Conservation (phyloP, 1,140 invertebrate genomes). For the Drosophila miranda region DNA sequence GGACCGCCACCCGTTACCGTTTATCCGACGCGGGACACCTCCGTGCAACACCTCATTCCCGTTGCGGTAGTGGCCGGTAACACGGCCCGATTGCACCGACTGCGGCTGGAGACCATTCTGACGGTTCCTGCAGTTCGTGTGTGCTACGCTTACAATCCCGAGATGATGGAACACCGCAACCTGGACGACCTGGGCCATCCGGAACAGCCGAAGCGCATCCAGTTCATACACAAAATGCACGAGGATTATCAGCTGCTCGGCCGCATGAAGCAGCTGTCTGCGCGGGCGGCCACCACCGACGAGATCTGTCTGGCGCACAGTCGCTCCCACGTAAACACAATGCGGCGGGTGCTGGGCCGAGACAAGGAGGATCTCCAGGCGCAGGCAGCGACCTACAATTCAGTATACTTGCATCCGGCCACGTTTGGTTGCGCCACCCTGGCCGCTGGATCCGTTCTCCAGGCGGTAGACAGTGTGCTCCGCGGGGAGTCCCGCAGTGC, state of each 20-base stretch:
- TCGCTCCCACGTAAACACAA: constrained; percentile 85
- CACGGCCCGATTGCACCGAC: constrained; percentile 84
- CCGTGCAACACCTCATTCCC: constrained; percentile 84
- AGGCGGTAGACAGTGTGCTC: constrained; percentile 91
- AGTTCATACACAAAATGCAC: constrained; percentile 87
- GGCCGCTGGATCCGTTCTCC: constrained; percentile 89
- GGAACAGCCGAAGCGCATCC: constrained; percentile 90
- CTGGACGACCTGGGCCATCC: constrained; percentile 86
- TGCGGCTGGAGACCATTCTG: constrained; percentile 87
- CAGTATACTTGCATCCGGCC: constrained; percentile 90
- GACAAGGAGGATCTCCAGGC: constrained; percentile 64
- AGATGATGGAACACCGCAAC: constrained; percentile 89
- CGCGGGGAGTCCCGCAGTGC: constrained; percentile 86
- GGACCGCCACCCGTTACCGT: constrained; percentile 82
- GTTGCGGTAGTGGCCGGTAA: constrained; percentile 81
- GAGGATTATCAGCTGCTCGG: constrained; percentile 87
- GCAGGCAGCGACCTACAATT: constrained; percentile 85
- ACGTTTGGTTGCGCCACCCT: constrained; percentile 88
- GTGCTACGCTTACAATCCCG: constrained; percentile 89
- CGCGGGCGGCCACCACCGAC: constrained; percentile 85
- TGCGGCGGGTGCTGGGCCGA: constrained; percentile 69
- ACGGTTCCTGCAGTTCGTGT: constrained; percentile 85
- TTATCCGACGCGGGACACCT: constrained; percentile 88
- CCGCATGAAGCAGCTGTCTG: constrained; percentile 84
- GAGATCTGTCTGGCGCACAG: constrained; percentile 88